phyloP scores from a whole-genome alignment of 2,113 vertebrate genomes.

The Parus major region DNA sequence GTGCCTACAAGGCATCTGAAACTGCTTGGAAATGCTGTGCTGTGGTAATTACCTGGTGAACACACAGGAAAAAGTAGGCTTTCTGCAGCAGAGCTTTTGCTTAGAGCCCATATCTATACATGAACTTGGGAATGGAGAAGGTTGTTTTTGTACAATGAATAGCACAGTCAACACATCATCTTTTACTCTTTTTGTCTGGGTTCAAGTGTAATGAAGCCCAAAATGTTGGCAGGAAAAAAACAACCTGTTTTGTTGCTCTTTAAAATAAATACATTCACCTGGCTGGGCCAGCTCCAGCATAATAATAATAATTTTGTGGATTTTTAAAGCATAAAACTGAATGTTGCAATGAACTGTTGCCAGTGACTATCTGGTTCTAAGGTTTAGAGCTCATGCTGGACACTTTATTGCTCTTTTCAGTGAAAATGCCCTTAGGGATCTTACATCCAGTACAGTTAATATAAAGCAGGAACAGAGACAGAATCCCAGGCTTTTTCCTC shows the following conservation, averaged over 20 bases:
- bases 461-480: not conserved
- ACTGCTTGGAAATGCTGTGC: not conserved
- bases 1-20: not conserved
- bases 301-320: not conserved
- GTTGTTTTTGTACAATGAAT: not conserved
- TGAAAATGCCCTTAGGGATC: not conserved
- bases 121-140: not conserved
- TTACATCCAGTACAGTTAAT: not conserved
- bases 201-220: not conserved
- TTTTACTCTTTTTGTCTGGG: not conserved
- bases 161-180: not conserved
- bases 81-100: not conserved
- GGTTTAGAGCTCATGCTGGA: not conserved
- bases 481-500: not conserved
- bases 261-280: conserved; percentile 10
- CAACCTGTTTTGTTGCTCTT: not conserved
- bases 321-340: not conserved
- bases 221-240: not conserved
- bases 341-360: not conserved
- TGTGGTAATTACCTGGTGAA: not conserved
- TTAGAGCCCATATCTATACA: not conserved
- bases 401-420: not conserved
- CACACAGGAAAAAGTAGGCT: not conserved
- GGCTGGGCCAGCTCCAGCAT: not conserved
- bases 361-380: not conserved